A percentile compares a stretch with the other conserved stretches of the same genome.
Conservation (phyloP, 37 sponge, comb jelly and placozoan species). For the Agelas oroides region DNA sequence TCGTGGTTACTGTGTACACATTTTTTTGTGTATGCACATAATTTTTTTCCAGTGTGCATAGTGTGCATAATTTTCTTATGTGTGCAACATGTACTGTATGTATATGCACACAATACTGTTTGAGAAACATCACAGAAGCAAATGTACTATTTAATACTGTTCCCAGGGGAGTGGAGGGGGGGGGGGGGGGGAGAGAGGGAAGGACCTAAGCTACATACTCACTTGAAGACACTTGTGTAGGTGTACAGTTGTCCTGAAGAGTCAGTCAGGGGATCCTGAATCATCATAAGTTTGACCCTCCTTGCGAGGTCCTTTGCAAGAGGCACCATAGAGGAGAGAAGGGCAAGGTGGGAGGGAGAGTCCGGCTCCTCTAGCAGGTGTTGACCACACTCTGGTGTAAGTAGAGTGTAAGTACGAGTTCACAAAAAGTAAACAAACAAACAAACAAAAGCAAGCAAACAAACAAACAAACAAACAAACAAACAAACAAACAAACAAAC, state of each 20-base stretch:
- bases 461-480: too few species aligned
- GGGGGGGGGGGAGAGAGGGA: too few species aligned
- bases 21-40: too few species aligned
- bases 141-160: too few species aligned
- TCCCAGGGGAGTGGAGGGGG: too few species aligned
- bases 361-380: slow-evolving; percentile 40
- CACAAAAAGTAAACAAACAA: too few species aligned
- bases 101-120: too few species aligned
- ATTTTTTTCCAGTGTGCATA: not conserved
- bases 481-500: too few species aligned
- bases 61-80: not conserved
- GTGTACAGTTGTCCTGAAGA: slow-evolving; percentile 38
- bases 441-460: too few species aligned
- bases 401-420: too few species aligned
- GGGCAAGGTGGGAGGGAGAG: slow-evolving; percentile 11
- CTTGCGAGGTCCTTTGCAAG: slow-evolving; percentile 23
- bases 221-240: slow-evolving; percentile 32
- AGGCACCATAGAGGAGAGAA: slow-evolving; percentile 36
- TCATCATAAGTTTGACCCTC: slow-evolving; percentile 72
- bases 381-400: not conserved
- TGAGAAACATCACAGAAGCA: too few species aligned
- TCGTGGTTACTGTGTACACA: not conserved
- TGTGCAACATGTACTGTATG: too few species aligned
- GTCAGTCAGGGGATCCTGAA: slow-evolving; percentile 75
- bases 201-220: not conserved